Evolutionary conservation across 2,113 vertebrate genomes (phyloP), one percentile per base, ranked within the genome.

Genomic region (Balaeniceps rex): DNA sequence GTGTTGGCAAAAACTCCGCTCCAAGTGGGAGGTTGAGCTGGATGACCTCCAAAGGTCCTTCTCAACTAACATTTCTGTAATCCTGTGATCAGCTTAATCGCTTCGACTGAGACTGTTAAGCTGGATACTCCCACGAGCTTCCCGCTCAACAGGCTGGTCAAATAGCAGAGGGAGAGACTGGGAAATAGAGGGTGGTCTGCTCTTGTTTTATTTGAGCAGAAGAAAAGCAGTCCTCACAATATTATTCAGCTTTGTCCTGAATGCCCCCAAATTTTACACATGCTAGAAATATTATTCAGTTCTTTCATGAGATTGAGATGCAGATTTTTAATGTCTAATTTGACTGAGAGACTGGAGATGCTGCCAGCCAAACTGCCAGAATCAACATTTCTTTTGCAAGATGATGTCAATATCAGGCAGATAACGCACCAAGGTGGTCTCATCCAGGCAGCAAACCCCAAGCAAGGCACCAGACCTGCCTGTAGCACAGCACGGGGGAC

Each of bases 11-110:
- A 91, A 94, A 26, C 34, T 21, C 64, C 0, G 1, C 42, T 95
- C 46, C 51, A 89, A 89, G 83, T 84, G 81, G 90, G 94, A 91
- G 84, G 84, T 18, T 84, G 87, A 78, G 77, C 69, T 96, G 94
- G 94, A 91, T 68, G 87, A 71, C 60, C 22, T 94, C 65, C 87
- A 95, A 84, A 91, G 77, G 87, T 85, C 69, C 57, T 84, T 84
- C 81, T 82, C 64, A 78, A 65, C 92, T 93, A 81, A 29, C 31
- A 64, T 64, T 96, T 81, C 77, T 82, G 65, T 82, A 95, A 75
- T 84, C 55, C 51, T 87, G 28, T 31, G 69, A 93, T 78, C 42
- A 91, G 60, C 57, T 91, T 84, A 65, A 40, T 55, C 5, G 2
- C 36, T 83, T 93, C 18, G n/a, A 72, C 54, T 74, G 54, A 54